Evolutionary conservation across 2,113 vertebrate genomes (phyloP).

Genomic region (Suncus etruscus): DNA sequence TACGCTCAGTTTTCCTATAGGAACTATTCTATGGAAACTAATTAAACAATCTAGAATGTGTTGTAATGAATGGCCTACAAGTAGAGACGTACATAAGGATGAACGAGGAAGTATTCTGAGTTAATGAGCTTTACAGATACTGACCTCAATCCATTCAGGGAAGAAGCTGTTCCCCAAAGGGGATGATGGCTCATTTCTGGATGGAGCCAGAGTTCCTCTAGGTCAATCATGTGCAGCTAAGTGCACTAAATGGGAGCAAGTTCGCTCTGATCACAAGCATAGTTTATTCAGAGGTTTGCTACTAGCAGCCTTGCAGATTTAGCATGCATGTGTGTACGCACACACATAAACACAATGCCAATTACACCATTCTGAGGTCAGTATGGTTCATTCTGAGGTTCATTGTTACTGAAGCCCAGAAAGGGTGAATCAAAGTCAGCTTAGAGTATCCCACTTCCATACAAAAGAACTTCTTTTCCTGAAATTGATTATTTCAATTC

Average conservation of each 20-base stretch:
- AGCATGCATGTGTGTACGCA: background rate
- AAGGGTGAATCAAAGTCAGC: background rate
- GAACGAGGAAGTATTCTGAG: conserved; percentile 66
- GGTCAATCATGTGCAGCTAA: background rate
- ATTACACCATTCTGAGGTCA: background rate
- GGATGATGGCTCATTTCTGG: conserved; percentile 32
- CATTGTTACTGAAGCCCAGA: background rate
- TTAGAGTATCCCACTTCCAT: background rate
- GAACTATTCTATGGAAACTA: conserved; percentile 74
- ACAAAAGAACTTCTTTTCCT: background rate
- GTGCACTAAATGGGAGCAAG: background rate
- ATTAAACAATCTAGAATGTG: conserved; percentile 77
- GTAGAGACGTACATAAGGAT: conserved; percentile 74
- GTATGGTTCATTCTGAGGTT: background rate
- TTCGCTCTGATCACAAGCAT: background rate
- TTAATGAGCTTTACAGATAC: conserved; percentile 75
- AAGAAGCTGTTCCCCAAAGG: conserved; percentile 66
- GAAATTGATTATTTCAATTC: background rate
- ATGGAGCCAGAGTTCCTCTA: conserved; percentile 25
- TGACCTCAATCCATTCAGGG: conserved; percentile 48
- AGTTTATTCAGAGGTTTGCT: background rate
- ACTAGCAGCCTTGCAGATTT: background rate
- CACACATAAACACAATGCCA: background rate
- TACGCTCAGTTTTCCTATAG: conserved; percentile 77
- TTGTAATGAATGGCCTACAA: conserved; percentile 73